Percentiles rank a stretch among this genome's conserved stretches.
Evolutionary conservation across 2,113 vertebrate genomes (phyloP).

Genomic region (Parotia lawesii): DNA sequence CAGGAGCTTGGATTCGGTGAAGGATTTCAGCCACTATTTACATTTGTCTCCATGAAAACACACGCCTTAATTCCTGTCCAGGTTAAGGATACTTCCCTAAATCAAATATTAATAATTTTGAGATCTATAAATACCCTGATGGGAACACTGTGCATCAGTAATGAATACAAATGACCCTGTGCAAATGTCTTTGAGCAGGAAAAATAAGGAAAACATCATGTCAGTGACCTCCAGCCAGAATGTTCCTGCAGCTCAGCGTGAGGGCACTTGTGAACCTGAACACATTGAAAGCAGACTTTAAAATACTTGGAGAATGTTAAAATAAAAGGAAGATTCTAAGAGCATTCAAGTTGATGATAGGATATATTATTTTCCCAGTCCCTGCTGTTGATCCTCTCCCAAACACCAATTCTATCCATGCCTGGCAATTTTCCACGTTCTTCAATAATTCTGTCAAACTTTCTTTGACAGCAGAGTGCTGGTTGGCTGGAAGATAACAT

Average conservation of each 20-base stretch:
- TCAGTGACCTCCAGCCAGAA: background rate
- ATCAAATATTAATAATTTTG: conserved; percentile 24
- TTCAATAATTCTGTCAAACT: background rate
- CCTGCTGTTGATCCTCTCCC: background rate
- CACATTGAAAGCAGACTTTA: background rate
- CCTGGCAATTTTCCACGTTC: background rate
- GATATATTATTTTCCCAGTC: background rate
- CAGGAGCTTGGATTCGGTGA: background rate
- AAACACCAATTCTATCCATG: background rate
- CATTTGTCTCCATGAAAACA: background rate
- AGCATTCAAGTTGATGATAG: background rate
- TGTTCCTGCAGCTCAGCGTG: background rate
- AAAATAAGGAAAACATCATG: background rate
- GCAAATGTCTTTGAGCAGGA: background rate
- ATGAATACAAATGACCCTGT: conserved; percentile 2
- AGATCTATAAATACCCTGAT: conserved; percentile 26
- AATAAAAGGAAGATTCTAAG: background rate
- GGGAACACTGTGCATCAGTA: background rate
- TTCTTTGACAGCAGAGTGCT: background rate
- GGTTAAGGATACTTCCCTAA: background rate
- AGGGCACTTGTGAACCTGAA: background rate
- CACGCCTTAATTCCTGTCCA: background rate
- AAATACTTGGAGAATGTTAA: background rate
- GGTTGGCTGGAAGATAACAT: background rate
- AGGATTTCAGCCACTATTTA: background rate